Evolutionary conservation across 2,113 vertebrate genomes (phyloP).

Genomic region (Poeciliopsis turrubarensis): DNA sequence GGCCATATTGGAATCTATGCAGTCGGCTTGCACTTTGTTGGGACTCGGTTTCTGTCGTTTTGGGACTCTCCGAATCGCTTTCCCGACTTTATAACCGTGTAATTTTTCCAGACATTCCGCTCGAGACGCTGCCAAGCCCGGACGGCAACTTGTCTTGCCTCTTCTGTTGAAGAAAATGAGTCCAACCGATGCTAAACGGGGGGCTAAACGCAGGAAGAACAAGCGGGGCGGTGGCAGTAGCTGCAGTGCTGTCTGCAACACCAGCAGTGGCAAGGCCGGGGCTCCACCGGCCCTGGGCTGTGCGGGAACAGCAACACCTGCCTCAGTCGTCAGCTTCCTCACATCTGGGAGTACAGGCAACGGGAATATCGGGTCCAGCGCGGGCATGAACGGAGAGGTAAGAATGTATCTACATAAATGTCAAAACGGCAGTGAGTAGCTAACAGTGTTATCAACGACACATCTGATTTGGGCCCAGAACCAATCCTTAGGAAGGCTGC

Average conservation of each 20-base stretch:
- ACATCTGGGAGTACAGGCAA: slow-evolving; percentile 63
- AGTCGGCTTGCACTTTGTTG: slow-evolving; percentile 77
- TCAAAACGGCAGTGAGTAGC: slow-evolving; percentile 21
- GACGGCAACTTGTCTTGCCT: slow-evolving; percentile 73
- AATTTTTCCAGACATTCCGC: slow-evolving; percentile 52
- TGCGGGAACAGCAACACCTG: slow-evolving; percentile 74
- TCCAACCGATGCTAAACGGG: slow-evolving; percentile 95
- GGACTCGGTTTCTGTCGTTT: slow-evolving; percentile 67
- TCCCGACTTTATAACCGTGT: slow-evolving; percentile 44
- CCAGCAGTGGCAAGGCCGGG: slow-evolving; percentile 83
- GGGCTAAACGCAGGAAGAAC: slow-evolving; percentile 96
- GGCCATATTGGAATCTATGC: slow-evolving; percentile 86
- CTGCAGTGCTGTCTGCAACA: slow-evolving; percentile 82
- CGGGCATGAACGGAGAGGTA: slow-evolving; percentile 82
- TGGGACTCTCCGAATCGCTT: slow-evolving; percentile 65
- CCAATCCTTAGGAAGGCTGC: slow-evolving; percentile 42
- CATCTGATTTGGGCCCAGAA: slow-evolving; percentile 63
- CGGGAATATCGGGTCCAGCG: slow-evolving; percentile 69
- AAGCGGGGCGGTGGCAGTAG: slow-evolving; percentile 91
- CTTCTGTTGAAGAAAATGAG: slow-evolving; percentile 83
- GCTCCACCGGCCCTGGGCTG: slow-evolving; percentile 81
- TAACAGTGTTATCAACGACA: slow-evolving; percentile 59
- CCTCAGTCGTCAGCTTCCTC: slow-evolving; percentile 77
- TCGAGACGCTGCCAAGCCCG: slow-evolving; percentile 59
- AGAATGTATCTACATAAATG: slow-evolving; percentile 53